Percentiles rank a stretch among this genome's conserved stretches.
Evolutionary conservation across 2,113 vertebrate genomes (phyloP).

Genomic region (Archocentrus centrarchus): DNA sequence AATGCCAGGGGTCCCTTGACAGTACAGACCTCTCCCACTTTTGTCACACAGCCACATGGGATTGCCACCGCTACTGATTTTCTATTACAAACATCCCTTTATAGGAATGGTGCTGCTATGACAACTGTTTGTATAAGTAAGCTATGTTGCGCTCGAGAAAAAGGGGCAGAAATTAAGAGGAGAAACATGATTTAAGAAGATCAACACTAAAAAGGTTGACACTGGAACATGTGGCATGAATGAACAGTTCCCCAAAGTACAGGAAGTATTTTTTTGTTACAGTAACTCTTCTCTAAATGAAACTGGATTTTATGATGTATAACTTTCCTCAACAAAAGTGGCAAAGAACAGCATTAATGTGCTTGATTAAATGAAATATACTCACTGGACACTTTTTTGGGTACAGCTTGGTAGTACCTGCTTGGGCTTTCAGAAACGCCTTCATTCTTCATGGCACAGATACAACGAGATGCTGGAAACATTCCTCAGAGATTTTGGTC

Average conservation of each 20-base stretch:
- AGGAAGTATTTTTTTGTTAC: background rate
- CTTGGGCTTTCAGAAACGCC: background rate
- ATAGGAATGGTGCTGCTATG: background rate
- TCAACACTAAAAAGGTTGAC: background rate
- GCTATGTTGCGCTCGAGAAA: background rate
- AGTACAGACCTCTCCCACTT: slow-evolving; percentile 32
- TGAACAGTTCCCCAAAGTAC: background rate
- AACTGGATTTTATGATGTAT: slow-evolving; percentile 44
- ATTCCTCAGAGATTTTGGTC: background rate
- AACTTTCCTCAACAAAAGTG: slow-evolving; percentile 33
- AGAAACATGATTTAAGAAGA: background rate
- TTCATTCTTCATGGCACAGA: too few species aligned
- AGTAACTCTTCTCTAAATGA: slow-evolving; percentile 15
- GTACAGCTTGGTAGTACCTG: background rate
- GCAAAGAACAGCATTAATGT: background rate
- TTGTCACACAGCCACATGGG: slow-evolving; percentile 21
- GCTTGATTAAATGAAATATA: background rate
- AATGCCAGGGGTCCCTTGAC: slow-evolving; percentile 54
- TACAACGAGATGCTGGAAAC: too few species aligned
- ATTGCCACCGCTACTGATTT: slow-evolving; percentile 10
- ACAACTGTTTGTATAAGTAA: background rate
- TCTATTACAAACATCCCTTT: slow-evolving; percentile 9
- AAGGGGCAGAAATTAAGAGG: background rate
- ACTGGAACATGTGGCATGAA: background rate
- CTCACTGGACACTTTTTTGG: too few species aligned